Conservation (phyloP, 2,797 vertebrate genomes). For the Melanotaenia maccullochi region DNA sequence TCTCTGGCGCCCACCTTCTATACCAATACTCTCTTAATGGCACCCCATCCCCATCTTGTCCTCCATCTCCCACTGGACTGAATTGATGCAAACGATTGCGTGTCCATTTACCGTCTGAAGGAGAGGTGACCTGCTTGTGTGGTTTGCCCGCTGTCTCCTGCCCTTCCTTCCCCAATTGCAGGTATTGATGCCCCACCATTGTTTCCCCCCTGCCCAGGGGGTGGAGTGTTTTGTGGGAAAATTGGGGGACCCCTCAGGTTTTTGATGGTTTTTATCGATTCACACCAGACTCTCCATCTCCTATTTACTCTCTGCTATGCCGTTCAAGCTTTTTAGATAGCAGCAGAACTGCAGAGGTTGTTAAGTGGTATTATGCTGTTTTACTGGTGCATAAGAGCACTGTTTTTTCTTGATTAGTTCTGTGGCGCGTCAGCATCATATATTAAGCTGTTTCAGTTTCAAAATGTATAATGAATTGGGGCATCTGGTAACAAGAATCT, state of each 20-base stretch:
- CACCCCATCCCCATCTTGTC: constrained; percentile 63
- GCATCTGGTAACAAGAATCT: background rate
- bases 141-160: constrained; percentile 61
- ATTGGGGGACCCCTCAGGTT: constrained; percentile 80
- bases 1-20: constrained; percentile 61
- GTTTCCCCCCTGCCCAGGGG: constrained; percentile 77
- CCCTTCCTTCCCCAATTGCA: constrained; percentile 79
- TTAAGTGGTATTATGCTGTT: constrained; percentile 61
- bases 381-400: constrained; percentile 31
- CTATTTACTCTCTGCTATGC: constrained; percentile 57
- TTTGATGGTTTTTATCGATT: constrained; percentile 85
- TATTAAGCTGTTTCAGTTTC: constrained; percentile 32
- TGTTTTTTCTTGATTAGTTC: constrained; percentile 43
- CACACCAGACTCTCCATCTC: constrained; percentile 61
- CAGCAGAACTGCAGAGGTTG: constrained; percentile 53
- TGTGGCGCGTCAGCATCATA: constrained; percentile 15
- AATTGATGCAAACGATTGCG: constrained; percentile 82
- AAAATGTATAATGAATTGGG: constrained; percentile 29
- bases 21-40: constrained; percentile 72
- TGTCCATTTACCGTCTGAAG: constrained; percentile 77
- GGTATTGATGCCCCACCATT: constrained; percentile 84
- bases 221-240: constrained; percentile 82
- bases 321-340: constrained; percentile 58
- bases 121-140: constrained; percentile 74
- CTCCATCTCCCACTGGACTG: constrained; percentile 77